Evolutionary conservation across 2,113 vertebrate genomes (phyloP).

Genomic region (Saimiri boliviensis): DNA sequence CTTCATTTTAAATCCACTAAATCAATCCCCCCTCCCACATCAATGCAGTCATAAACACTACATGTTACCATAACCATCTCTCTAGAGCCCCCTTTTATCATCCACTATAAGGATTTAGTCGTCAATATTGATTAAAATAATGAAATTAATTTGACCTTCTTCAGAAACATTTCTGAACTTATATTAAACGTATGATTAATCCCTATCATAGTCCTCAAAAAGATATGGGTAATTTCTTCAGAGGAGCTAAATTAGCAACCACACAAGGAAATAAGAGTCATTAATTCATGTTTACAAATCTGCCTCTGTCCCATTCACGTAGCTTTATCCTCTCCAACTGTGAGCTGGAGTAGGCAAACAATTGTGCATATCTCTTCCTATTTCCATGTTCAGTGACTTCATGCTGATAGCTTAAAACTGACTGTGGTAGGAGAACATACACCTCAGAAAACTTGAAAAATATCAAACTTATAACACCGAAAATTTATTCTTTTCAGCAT

Average conservation of each 20-base stretch:
- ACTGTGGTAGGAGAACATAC: neutral
- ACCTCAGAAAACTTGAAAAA: neutral
- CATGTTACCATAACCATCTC: neutral
- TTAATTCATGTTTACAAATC: neutral
- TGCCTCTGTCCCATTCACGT: neutral
- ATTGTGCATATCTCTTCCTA: neutral
- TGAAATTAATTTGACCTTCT: neutral
- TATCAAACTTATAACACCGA: neutral
- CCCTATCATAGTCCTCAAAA: conserved; percentile 1
- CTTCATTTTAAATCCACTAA: conserved; percentile 19
- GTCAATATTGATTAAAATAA: neutral
- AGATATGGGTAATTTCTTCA: neutral
- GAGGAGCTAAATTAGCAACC: neutral
- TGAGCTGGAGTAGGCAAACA: neutral
- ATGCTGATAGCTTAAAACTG: neutral
- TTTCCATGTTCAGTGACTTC: neutral
- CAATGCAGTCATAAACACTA: neutral
- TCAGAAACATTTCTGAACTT: neutral
- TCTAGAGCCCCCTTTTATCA: neutral
- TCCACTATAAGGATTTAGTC: neutral
- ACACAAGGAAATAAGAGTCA: neutral
- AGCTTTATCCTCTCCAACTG: neutral
- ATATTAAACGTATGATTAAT: neutral
- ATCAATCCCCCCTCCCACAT: neutral
- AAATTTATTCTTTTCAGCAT: neutral